Base-by-base conservation (phyloP, 2,888 invertebrate genomes). In the Ametastegia equiseti region DNA sequence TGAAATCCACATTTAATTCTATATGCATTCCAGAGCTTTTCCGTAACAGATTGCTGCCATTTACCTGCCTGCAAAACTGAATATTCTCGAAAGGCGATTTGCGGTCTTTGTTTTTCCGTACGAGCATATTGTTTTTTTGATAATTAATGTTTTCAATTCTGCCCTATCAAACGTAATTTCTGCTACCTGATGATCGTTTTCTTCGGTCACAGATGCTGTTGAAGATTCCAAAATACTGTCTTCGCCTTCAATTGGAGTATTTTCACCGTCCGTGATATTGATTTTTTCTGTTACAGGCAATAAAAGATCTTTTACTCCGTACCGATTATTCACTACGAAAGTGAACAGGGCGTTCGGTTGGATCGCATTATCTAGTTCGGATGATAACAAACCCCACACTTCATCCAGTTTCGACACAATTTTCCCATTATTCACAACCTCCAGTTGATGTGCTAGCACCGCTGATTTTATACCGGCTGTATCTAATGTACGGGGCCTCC, bases 1-100 rank as follows among this genome's bases (percentile, higher is more conserved):
- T 71, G 71, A 71, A 71, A 71, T 6, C 23, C 71, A 19, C 71
- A 45, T 11, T 71, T 45, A 45, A 45, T 71, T 45, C 45, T 71
- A 11, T 23, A 27, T 2, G 27, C 47, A 11, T 19, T n/a, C 71
- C 71, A 71, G 13, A 71, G 71, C 47, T 71, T 71, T 13, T 5
- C 15, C n/a, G 47, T 71, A 15, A 71, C 30, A 4, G 15, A 45
- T n/a, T 13, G 15, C n/a, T 71, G 71, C 71, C 71, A 71, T 13
- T 27, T 71, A 23, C 45, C 71, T 11, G 71, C 27, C 71, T 30
- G 47, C n/a, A 45, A 45, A 2, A 71, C 30, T 19, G 13, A 11
- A 71, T 45, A 45, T n/a, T 71, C 71, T 7, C 71, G 45, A 33
- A 45, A 71, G 4, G 9, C 15, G 9, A 45, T 19, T 6, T 71